Percentiles rank a stretch among this genome's conserved stretches.
Evolutionary conservation across 2,888 invertebrate genomes (phyloP).

Genomic region (Parelbella ahira): DNA sequence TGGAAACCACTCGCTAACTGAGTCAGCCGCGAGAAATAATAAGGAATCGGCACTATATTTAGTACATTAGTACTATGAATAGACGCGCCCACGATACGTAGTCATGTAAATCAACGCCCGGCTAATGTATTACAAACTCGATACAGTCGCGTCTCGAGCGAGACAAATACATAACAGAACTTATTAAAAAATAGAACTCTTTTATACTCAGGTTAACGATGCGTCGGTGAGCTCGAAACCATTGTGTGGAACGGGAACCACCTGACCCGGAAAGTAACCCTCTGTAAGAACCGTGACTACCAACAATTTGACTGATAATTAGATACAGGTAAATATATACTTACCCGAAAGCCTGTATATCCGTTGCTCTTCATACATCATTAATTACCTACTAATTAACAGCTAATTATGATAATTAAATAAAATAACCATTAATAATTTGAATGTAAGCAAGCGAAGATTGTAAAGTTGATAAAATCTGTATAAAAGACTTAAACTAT

Average conservation of each 20-base stretch:
- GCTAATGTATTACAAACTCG: conserved; percentile 72
- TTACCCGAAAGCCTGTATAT: too few species aligned
- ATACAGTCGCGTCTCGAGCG: conserved; percentile 42
- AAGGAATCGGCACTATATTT: conserved; percentile 76
- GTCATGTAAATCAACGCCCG: conserved; percentile 73
- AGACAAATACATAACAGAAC: conserved; percentile 31
- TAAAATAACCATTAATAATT: too few species aligned
- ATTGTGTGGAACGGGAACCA: conserved; percentile 44
- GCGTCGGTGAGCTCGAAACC: conserved; percentile 37
- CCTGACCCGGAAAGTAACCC: conserved; percentile 49
- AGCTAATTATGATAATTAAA: neutral
- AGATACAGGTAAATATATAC: conserved; percentile 5
- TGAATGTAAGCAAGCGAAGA: too few species aligned
- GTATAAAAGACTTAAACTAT: too few species aligned
- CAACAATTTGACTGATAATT: conserved; percentile 39
- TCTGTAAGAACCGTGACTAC: conserved; percentile 37
- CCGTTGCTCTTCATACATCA: too few species aligned
- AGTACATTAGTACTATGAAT: conserved; percentile 76
- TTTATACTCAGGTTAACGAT: conserved; percentile 34
- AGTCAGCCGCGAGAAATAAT: conserved; percentile 72
- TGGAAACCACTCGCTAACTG: conserved; percentile 54
- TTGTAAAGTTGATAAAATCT: too few species aligned
- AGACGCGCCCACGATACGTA: conserved; percentile 69
- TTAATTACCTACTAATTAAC: too few species aligned
- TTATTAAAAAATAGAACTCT: conserved; percentile 31